Evolutionary conservation across 2,113 vertebrate species (phyloP).

Genomic region (Litocranius walleri): DNA sequence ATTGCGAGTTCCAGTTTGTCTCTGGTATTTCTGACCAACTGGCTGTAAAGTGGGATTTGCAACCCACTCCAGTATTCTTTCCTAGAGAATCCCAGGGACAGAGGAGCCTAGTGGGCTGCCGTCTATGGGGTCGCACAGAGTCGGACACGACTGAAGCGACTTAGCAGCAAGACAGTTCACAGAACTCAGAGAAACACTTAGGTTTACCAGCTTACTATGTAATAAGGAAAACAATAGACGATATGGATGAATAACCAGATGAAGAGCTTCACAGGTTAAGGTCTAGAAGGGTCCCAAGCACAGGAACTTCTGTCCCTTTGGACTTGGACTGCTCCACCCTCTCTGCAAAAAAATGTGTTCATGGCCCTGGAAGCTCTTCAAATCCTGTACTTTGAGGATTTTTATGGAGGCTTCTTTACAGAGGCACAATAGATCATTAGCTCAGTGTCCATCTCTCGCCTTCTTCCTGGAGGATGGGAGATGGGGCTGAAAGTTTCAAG

Average conservation of each 20-base stretch:
- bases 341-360: neutral
- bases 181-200: neutral
- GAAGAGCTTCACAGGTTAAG: neutral
- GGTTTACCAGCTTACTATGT: neutral
- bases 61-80: too few species aligned
- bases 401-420: neutral
- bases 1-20: neutral
- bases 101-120: too few species aligned
- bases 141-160: too few species aligned
- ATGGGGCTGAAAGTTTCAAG: neutral
- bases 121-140: too few species aligned
- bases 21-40: neutral
- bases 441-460: neutral
- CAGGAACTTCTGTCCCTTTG: neutral
- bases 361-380: neutral
- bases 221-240: neutral
- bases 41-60: neutral
- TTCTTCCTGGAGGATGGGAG: neutral
- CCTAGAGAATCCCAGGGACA: too few species aligned
- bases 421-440: neutral
- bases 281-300: neutral
- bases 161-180: neutral
- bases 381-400: neutral
- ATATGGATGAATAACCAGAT: neutral
- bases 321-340: neutral